These are phyloP conservation scores for Magallana nippona DNA, from an alignment of 2,888 invertebrate species.

Conservation along the genomic window DNA sequence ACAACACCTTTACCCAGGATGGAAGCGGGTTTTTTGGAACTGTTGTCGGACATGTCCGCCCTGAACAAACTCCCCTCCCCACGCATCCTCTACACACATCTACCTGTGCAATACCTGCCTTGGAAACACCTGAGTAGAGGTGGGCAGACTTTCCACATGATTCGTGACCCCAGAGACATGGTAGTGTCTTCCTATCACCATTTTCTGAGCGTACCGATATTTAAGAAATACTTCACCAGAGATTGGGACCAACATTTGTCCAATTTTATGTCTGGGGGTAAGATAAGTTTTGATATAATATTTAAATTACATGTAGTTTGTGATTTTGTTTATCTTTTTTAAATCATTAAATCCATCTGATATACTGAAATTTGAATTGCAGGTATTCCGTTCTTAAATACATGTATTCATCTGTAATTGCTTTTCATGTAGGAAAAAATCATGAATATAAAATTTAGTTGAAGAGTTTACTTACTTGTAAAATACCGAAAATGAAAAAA, in stretches of 20 bases:
- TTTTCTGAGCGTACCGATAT: background rate
- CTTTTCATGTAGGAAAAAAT: no score
- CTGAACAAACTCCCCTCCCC: background rate
- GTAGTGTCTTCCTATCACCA: background rate
- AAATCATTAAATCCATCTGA: no score
- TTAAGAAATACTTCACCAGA: background rate
- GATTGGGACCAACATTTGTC: background rate
- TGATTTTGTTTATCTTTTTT: no score
- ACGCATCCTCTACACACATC: constrained; percentile 10
- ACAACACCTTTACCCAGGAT: background rate
- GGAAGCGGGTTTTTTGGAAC: background rate
- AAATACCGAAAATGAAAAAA: no score
- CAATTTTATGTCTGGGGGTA: constrained; percentile 17
- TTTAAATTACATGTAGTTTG: background rate
- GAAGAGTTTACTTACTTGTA: no score
- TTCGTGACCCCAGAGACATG: constrained; percentile 3
- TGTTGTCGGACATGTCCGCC: background rate
- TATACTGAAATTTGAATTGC: no score
- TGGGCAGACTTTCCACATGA: background rate
- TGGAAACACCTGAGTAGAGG: background rate
- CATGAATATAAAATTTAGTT: no score
- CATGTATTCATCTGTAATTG: no score
- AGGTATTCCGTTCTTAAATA: no score
- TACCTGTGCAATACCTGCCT: constrained; percentile 7
- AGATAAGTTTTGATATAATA: background rate